Percentiles rank a stretch among this genome's conserved stretches.
Evolutionary conservation across 2,888 invertebrate genomes (phyloP).

Genomic region (Lordiphosa andalusiaca): DNA sequence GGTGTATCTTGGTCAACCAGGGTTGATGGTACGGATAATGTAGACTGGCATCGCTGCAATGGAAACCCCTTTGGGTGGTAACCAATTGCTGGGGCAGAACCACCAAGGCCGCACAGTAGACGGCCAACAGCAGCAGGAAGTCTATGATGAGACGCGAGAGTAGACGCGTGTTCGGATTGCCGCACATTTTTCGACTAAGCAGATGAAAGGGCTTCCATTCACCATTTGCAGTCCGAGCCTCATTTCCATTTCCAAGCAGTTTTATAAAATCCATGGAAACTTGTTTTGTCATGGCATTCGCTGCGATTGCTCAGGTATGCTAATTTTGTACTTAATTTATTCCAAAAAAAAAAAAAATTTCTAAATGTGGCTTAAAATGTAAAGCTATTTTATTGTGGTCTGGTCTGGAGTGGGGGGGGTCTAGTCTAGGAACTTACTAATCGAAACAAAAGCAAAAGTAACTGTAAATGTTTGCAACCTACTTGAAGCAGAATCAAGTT

Average conservation of each 20-base stretch:
- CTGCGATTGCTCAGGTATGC: slow-evolving; percentile 57
- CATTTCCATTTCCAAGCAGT: slow-evolving; percentile 26
- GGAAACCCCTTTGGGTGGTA: slow-evolving; percentile 87
- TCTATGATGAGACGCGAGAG: slow-evolving; percentile 70
- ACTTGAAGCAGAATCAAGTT: neutral
- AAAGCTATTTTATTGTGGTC: slow-evolving; percentile 9
- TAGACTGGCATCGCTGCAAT: slow-evolving; percentile 95
- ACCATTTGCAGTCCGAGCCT: slow-evolving; percentile 5
- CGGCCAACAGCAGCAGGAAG: slow-evolving; percentile 58
- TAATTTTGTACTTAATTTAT: slow-evolving; percentile 57
- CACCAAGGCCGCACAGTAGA: slow-evolving; percentile 64
- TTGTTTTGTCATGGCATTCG: slow-evolving; percentile 30
- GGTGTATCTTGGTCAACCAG: slow-evolving; percentile 61
- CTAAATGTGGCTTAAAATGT: slow-evolving; percentile 18
- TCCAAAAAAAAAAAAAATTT: slow-evolving; percentile 34
- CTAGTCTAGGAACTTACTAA: slow-evolving; percentile 8
- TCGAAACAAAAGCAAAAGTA: slow-evolving; percentile 44
- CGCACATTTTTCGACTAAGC: slow-evolving; percentile 67
- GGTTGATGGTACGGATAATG: slow-evolving; percentile 85
- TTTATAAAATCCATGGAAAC: slow-evolving; percentile 26
- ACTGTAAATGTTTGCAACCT: slow-evolving; percentile 44
- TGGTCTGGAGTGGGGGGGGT: slow-evolving; percentile 2
- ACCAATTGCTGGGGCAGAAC: slow-evolving; percentile 60
- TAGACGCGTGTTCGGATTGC: slow-evolving; percentile 71
- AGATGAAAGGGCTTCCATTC: slow-evolving; percentile 9